These are phyloP conservation scores for Ips typographus DNA, from an alignment of 1,140 invertebrate genomes.

Conservation along the genomic window DNA sequence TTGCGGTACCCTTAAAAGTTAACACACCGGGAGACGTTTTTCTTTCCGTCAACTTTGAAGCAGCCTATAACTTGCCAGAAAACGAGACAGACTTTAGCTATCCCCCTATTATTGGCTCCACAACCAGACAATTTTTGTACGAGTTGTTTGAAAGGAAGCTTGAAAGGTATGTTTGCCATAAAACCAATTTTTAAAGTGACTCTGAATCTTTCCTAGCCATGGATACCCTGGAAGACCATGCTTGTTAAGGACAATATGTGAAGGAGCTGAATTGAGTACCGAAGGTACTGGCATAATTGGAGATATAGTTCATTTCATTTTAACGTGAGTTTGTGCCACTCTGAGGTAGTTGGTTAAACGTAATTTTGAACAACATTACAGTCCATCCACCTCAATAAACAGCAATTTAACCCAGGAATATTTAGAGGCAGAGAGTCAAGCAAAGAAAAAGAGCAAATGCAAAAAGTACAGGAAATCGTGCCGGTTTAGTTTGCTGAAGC, in stretches of 20 bases:
- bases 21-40: slow-evolving; percentile 68
- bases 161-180: slow-evolving; percentile 39
- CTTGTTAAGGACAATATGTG: slow-evolving; percentile 55
- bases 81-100: slow-evolving; percentile 43
- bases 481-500: slow-evolving; percentile 51
- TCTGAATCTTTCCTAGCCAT: slow-evolving; percentile 33
- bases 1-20: slow-evolving; percentile 71
- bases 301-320: slow-evolving; percentile 56
- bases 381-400: slow-evolving; percentile 53
- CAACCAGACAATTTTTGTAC: slow-evolving; percentile 38
- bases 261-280: slow-evolving; percentile 52
- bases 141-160: slow-evolving; percentile 43
- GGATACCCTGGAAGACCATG: slow-evolving; percentile 57
- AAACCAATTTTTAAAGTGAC: slow-evolving; percentile 6
- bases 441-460: slow-evolving; percentile 47
- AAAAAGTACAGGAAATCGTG: slow-evolving; percentile 49
- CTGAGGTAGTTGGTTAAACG: background rate
- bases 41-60: slow-evolving; percentile 75
- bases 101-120: slow-evolving; percentile 39
- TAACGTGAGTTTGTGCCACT: slow-evolving; percentile 52
- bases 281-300: slow-evolving; percentile 55
- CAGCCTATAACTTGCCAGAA: slow-evolving; percentile 59
- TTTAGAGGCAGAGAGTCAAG: slow-evolving; percentile 49
- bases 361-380: slow-evolving; percentile 34
- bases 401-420: slow-evolving; percentile 51